These are phyloP conservation scores for Siphlonurus alternatus DNA, from an alignment of 2,888 invertebrate species.

Conservation along the genomic window DNA sequence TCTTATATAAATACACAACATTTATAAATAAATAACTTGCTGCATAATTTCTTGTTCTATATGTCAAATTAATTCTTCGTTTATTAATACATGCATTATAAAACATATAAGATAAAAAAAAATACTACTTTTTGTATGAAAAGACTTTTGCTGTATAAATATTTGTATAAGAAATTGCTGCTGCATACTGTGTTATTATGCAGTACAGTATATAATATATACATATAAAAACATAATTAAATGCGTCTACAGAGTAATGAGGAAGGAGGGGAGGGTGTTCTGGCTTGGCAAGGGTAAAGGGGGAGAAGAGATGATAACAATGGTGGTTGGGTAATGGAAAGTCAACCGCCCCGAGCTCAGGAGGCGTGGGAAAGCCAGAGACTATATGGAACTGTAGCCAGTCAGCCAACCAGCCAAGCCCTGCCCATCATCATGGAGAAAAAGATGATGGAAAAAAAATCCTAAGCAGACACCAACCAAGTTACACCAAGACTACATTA, in stretches of 20 bases:
- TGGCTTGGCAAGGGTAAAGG: neutral
- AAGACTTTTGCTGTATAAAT: neutral
- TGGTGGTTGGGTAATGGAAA: neutral
- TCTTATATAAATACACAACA: too few species aligned
- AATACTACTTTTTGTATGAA: neutral
- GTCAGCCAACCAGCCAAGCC: too few species aligned
- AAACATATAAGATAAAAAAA: neutral
- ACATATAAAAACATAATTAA: neutral
- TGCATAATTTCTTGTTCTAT: too few species aligned
- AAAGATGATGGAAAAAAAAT: too few species aligned
- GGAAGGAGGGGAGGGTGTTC: too few species aligned
- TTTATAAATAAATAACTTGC: too few species aligned
- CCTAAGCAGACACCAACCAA: neutral
- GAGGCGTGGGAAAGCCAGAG: neutral
- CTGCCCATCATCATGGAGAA: too few species aligned
- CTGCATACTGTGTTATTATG: neutral
- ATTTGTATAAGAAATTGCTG: neutral
- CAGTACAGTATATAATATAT: neutral
- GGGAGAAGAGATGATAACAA: neutral
- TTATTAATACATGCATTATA: too few species aligned
- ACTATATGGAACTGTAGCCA: too few species aligned
- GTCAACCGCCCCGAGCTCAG: neutral
- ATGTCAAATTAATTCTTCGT: too few species aligned
- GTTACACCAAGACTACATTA: too few species aligned
- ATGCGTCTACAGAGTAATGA: neutral